phyloP scores from a whole-genome alignment of 2,888 invertebrate genomes.

The Amphipoea oculea region DNA sequence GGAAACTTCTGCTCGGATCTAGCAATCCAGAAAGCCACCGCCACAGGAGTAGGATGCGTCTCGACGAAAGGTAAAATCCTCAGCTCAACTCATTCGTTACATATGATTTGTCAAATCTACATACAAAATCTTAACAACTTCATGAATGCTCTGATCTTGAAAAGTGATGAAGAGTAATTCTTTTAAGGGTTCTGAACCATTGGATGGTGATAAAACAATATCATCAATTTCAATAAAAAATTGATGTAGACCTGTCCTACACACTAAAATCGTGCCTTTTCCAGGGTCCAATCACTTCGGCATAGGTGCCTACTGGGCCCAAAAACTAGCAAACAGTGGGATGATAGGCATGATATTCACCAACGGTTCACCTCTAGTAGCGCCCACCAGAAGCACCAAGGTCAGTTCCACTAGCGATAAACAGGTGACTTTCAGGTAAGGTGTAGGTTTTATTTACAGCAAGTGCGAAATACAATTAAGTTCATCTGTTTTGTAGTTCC shows the following conservation, averaged over 20 bases:
- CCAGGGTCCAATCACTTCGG: slow-evolving; percentile 36
- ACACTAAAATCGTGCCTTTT: background rate
- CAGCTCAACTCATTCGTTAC: too few relatives aligned
- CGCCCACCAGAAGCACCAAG: slow-evolving; percentile 33
- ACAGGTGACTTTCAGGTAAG: background rate
- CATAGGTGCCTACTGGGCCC: slow-evolving; percentile 39
- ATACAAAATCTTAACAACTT: background rate
- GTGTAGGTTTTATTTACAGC: background rate
- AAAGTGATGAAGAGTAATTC: background rate
- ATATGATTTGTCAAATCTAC: background rate
- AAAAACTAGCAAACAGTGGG: background rate
- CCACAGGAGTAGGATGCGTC: slow-evolving; percentile 12
- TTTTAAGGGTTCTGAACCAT: background rate
- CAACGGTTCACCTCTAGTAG: slow-evolving; percentile 34
- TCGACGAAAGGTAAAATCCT: slow-evolving; percentile 24
- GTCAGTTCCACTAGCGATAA: slow-evolving; percentile 16
- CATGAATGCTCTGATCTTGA: background rate
- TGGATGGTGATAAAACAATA: background rate
- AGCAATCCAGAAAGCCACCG: slow-evolving; percentile 5
- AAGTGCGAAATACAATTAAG: background rate
- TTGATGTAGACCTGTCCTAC: background rate
- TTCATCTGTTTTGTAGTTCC: background rate
- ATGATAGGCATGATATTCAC: slow-evolving; percentile 30
- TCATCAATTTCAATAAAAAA: background rate
- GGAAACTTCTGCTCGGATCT: slow-evolving; percentile 11